Evolutionary conservation across 2,888 invertebrate species (phyloP).

Genomic region (Sinotaia quadrata): DNA sequence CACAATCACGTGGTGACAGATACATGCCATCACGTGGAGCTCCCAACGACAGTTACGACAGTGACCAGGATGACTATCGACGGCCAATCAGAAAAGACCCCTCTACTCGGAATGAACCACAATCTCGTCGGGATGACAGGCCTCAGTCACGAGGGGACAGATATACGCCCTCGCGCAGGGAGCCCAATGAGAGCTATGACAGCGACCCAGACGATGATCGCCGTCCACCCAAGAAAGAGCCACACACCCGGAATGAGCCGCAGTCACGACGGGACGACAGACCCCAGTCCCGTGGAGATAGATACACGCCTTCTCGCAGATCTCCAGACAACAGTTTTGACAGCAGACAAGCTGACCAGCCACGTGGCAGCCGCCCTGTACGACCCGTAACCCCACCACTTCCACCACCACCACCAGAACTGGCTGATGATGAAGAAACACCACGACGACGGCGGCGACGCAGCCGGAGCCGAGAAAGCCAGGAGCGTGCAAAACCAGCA

Average conservation of each 20-base stretch:
- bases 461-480: constrained; percentile 22
- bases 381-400: background rate
- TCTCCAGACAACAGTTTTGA: too few species aligned
- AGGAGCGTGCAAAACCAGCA: constrained; percentile 3
- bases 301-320: too few species aligned
- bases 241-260: too few species aligned
- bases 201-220: too few species aligned
- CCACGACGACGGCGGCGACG: constrained; percentile 10
- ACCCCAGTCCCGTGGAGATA: too few species aligned
- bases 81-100: too few species aligned
- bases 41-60: background rate
- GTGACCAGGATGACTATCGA: background rate
- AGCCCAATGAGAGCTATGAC: too few species aligned
- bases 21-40: background rate
- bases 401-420: background rate
- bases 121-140: constrained; percentile 2
- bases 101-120: too few species aligned
- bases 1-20: background rate
- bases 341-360: background rate
- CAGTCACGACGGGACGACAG: too few species aligned
- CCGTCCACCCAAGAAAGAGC: too few species aligned
- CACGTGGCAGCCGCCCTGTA: background rate
- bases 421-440: background rate
- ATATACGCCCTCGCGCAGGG: too few species aligned
- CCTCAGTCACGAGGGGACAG: background rate